Conservation (phyloP, 2,888 invertebrate species). For the Ichneumoninae sp. region DNA sequence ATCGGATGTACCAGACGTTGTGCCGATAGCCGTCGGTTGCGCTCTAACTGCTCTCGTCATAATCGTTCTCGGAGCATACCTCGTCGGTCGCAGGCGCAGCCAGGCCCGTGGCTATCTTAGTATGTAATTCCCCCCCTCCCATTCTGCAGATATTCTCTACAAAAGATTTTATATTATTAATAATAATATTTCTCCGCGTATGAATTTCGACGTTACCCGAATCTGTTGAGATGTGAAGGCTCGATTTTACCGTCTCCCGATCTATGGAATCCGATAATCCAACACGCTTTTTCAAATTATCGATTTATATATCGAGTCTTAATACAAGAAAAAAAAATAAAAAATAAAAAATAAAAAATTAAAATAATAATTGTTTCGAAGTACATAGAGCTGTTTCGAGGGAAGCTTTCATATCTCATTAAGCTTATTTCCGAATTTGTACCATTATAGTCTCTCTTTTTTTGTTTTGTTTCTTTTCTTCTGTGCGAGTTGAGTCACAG, state of each 20-base stretch:
- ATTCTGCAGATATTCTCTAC: constrained; percentile 47
- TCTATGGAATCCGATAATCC: neutral
- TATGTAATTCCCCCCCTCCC: constrained; percentile 86
- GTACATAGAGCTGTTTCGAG: constrained; percentile 9
- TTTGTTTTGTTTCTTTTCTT: constrained; percentile 4
- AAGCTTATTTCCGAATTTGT: constrained; percentile 51
- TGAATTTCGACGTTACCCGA: constrained; percentile 58
- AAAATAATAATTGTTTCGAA: constrained; percentile 31
- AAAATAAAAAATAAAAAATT: neutral
- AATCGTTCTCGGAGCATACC: constrained; percentile 96
- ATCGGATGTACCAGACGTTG: constrained; percentile 92
- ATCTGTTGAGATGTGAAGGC: constrained; percentile 10
- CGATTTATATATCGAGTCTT: neutral
- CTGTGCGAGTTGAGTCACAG: constrained; percentile 21
- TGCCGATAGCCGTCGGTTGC: constrained; percentile 98
- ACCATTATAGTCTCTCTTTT: constrained; percentile 14
- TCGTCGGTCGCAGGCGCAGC: constrained; percentile 94
- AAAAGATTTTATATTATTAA: constrained; percentile 63
- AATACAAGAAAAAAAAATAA: neutral
- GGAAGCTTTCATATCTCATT: constrained; percentile 31
- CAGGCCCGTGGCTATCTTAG: constrained; percentile 94
- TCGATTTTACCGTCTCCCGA: constrained; percentile 10
- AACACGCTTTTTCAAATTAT: neutral
- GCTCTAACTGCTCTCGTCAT: constrained; percentile 95
- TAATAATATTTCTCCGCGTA: constrained; percentile 61